Evolutionary conservation across 2,113 vertebrate genomes (phyloP).

Genomic region (Butastur rufipennis): DNA sequence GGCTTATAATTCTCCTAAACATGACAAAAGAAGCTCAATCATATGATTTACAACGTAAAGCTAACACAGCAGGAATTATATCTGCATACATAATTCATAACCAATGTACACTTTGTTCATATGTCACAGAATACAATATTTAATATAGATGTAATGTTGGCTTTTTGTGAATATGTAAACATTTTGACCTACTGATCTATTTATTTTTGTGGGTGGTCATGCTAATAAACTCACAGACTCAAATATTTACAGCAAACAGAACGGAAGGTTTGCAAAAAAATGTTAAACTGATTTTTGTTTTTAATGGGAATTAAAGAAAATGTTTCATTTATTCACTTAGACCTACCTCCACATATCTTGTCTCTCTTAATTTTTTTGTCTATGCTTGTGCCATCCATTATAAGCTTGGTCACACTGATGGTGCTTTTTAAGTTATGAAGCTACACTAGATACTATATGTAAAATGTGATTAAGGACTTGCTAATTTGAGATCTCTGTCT

Average conservation of each 20-base stretch:
- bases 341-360: not conserved
- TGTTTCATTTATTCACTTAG: not conserved
- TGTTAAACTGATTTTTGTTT: not conserved
- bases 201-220: not conserved
- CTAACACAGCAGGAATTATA: not conserved
- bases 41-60: not conserved
- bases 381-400: not conserved
- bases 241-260: not conserved
- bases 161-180: not conserved
- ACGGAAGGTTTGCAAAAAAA: not conserved
- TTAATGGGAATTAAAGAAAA: not conserved
- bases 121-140: not conserved
- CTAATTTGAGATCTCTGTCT: slow-evolving; percentile 39
- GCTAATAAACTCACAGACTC: not conserved
- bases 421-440: not conserved
- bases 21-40: not conserved
- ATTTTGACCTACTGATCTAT: not conserved
- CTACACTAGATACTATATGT: not conserved
- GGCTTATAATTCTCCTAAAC: not conserved
- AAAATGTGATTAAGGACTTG: not conserved
- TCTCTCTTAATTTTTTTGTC: not conserved
- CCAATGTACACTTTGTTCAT: not conserved
- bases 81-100: not conserved
- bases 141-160: not conserved
- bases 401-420: not conserved